These are phyloP conservation scores for Bungarus multicinctus DNA, from an alignment of 2,113 vertebrate genomes.

Conservation along the genomic window DNA sequence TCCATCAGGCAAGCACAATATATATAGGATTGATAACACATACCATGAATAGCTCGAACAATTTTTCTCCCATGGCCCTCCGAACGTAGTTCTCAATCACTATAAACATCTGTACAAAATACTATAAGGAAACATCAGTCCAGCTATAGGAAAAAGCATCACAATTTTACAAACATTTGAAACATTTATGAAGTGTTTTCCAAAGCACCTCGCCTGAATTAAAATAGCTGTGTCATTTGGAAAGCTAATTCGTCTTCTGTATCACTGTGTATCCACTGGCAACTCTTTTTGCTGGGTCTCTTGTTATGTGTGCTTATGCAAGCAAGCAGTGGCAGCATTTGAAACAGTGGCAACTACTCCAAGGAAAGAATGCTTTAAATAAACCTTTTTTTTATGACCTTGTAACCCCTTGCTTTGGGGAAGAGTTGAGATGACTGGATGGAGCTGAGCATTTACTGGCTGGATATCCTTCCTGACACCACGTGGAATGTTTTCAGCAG, in stretches of 20 bases:
- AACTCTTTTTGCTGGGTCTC: neutral
- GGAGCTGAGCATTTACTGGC: neutral
- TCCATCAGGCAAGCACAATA: neutral
- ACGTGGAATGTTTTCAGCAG: neutral
- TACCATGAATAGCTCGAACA: constrained; percentile 78
- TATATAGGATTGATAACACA: neutral
- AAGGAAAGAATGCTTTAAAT: neutral
- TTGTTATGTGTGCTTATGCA: neutral
- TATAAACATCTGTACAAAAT: constrained; percentile 72
- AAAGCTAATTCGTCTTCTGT: neutral
- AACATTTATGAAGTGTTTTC: neutral
- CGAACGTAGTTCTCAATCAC: constrained; percentile 67
- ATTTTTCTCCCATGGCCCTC: constrained; percentile 66
- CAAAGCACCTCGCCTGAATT: neutral
- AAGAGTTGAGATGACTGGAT: neutral
- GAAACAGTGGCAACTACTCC: neutral
- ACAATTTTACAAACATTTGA: neutral
- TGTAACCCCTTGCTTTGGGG: neutral
- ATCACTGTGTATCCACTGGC: neutral
- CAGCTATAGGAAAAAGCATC: neutral
- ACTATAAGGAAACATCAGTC: constrained; percentile 56
- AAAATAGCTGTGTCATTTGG: neutral
- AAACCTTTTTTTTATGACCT: neutral
- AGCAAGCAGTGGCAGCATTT: neutral
- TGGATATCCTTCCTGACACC: neutral